Evolutionary conservation across 2,113 vertebrate species (phyloP).

Genomic region (Neotragus pygmaeus): DNA sequence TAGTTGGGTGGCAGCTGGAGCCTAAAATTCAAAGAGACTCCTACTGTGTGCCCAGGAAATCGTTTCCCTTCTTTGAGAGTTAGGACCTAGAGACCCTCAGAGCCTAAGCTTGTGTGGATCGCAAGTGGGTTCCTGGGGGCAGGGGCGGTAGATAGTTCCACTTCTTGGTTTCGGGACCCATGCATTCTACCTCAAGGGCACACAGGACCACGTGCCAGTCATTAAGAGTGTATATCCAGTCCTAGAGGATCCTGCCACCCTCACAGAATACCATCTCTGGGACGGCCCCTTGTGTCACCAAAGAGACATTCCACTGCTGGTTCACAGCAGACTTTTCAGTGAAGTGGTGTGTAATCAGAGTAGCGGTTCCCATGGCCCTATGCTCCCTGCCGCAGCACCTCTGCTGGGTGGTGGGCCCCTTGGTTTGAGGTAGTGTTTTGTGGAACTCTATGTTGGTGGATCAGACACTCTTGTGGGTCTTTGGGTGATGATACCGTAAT

Average conservation of each 20-base stretch:
- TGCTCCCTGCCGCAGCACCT: not conserved
- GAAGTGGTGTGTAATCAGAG: not conserved
- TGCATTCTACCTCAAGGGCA: not conserved
- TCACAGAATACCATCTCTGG: not conserved
- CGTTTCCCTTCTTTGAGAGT: not conserved
- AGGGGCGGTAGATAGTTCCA: not conserved
- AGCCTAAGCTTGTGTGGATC: not conserved
- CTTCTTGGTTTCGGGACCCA: not conserved
- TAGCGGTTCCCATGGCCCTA: fast-evolving
- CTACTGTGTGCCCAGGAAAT: not conserved
- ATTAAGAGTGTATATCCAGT: not conserved
- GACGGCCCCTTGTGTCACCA: not conserved
- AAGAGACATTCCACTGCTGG: not conserved
- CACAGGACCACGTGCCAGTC: not conserved
- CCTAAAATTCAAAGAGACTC: not conserved
- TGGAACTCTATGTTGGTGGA: not conserved
- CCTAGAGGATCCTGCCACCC: not conserved
- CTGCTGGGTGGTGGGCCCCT: not conserved
- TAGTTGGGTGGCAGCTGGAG: not conserved
- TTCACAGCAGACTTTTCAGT: not conserved
- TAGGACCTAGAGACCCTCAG: not conserved
- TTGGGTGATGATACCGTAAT: not conserved
- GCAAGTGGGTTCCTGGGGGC: not conserved
- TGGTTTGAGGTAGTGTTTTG: not conserved
- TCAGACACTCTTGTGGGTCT: not conserved